A percentile compares a stretch with the other conserved stretches of the same genome.
Evolutionary conservation across 2,888 invertebrate genomes (phyloP).

Genomic region (Hirtodrosophila alboralis): DNA sequence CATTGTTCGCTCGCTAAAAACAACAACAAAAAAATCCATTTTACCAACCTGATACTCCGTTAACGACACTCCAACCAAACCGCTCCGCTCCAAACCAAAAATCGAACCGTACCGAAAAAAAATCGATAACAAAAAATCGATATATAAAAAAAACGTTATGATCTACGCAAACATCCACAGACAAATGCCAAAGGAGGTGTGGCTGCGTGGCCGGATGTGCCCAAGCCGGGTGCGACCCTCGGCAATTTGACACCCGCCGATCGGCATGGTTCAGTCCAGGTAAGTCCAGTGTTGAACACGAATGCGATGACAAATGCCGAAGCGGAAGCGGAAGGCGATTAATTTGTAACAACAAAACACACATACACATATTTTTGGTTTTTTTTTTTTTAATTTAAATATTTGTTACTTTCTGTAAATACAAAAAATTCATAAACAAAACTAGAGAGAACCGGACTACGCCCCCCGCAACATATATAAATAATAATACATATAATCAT

Average conservation of each 20-base stretch:
- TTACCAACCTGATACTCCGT: slow-evolving; percentile 37
- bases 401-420: slow-evolving; percentile 37
- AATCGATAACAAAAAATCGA: too few species aligned
- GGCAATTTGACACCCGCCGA: slow-evolving; percentile 96
- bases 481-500: too few species aligned
- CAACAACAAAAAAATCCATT: slow-evolving; percentile 14
- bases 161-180: slow-evolving; percentile 63
- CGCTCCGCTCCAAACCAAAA: slow-evolving; percentile 14
- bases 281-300: slow-evolving; percentile 84
- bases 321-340: slow-evolving; percentile 33
- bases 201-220: slow-evolving; percentile 93
- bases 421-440: slow-evolving; percentile 19
- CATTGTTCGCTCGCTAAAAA: slow-evolving; percentile 44
- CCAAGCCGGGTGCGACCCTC: slow-evolving; percentile 91
- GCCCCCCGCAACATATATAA: slow-evolving; percentile 1
- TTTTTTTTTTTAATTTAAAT: slow-evolving; percentile 28
- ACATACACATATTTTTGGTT: slow-evolving; percentile 20
- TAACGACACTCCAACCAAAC: slow-evolving; percentile 30
- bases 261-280: slow-evolving; percentile 98
- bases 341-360: too few species aligned
- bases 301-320: slow-evolving; percentile 32
- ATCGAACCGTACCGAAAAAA: slow-evolving; percentile 7
- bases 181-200: slow-evolving; percentile 89
- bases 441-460: slow-evolving; percentile 13
- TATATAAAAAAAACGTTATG: too few species aligned